These are phyloP conservation scores for Drosophila atroscutellata DNA, from an alignment of 2,888 invertebrate genomes.

Conservation along the genomic window DNA sequence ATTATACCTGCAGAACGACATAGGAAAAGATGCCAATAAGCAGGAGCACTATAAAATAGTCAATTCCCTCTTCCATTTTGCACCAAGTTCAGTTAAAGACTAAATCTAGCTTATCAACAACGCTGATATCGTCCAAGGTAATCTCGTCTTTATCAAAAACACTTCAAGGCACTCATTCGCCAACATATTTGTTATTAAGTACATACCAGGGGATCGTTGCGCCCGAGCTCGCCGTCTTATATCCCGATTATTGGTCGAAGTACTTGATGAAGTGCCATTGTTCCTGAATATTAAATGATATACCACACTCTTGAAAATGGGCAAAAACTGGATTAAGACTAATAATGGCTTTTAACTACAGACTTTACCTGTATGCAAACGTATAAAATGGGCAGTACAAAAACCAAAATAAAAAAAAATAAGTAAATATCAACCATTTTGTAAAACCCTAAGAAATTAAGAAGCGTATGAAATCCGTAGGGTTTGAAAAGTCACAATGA, in stretches of 20 bases:
- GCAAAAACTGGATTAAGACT: neutral
- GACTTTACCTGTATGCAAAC: conserved; percentile 62
- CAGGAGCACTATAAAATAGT: conserved; percentile 40
- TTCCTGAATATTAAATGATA: conserved; percentile 47
- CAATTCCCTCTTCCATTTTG: conserved; percentile 50
- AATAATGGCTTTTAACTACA: neutral
- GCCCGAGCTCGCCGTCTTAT: conserved; percentile 11
- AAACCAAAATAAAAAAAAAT: conserved; percentile 52
- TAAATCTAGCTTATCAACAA: conserved; percentile 53
- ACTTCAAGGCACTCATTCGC: conserved; percentile 33
- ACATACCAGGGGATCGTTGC: conserved; percentile 41
- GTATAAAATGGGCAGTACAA: conserved; percentile 66
- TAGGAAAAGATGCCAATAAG: conserved; percentile 53
- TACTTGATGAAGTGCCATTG: conserved; percentile 25
- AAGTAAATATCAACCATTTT: conserved; percentile 60
- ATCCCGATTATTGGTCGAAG: conserved; percentile 13
- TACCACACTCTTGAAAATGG: conserved; percentile 52
- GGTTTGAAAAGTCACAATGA: conserved; percentile 16
- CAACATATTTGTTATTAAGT: conserved; percentile 14
- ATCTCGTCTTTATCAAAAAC: conserved; percentile 40
- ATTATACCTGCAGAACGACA: conserved; percentile 50
- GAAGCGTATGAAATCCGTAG: conserved; percentile 21
- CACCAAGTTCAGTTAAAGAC: conserved; percentile 50
- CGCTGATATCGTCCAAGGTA: conserved; percentile 33
- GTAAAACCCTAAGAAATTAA: neutral